phyloP scores from a whole-genome alignment of 2,797 vertebrate species.

The Sebastes hubbsi region DNA sequence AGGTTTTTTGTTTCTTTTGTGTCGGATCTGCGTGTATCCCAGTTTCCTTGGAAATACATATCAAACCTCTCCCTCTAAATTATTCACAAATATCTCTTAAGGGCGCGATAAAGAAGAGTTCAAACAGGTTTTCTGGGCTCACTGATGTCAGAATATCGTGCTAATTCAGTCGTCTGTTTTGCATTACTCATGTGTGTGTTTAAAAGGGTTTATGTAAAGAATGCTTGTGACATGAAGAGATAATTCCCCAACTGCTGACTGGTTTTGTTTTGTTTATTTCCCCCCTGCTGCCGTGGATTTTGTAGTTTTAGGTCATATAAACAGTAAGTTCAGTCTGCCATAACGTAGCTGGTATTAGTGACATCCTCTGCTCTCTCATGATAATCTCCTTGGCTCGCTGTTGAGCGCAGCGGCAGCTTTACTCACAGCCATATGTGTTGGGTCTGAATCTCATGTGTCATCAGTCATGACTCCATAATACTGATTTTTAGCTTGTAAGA shows the following conservation, averaged over 20 bases:
- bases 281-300: constrained; percentile 71
- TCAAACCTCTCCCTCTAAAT: constrained; percentile 69
- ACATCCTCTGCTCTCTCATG: constrained; percentile 1
- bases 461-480: constrained; percentile 38
- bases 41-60: constrained; percentile 77
- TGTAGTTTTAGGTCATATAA: constrained; percentile 81
- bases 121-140: constrained; percentile 44
- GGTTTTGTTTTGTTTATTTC: constrained; percentile 63
- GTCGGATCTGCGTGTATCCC: constrained; percentile 26
- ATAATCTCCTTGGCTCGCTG: constrained; percentile 37
- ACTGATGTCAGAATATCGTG: constrained; percentile 24
- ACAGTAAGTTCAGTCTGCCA: constrained; percentile 80
- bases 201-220: constrained; percentile 19
- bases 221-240: constrained; percentile 27
- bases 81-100: constrained; percentile 75
- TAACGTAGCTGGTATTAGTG: constrained; percentile 46
- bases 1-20: constrained; percentile 52
- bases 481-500: not conserved
- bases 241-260: constrained; percentile 58
- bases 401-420: constrained; percentile 31
- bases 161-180: constrained; percentile 30
- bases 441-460: constrained; percentile 47
- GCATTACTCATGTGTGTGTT: constrained; percentile 22
- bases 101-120: constrained; percentile 53
- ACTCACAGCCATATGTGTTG: constrained; percentile 37